Percentiles rank a stretch among this genome's conserved stretches.
These are phyloP conservation scores for Blennius ocellaris DNA, from an alignment of 2,113 vertebrate genomes.

Conservation along the genomic window DNA sequence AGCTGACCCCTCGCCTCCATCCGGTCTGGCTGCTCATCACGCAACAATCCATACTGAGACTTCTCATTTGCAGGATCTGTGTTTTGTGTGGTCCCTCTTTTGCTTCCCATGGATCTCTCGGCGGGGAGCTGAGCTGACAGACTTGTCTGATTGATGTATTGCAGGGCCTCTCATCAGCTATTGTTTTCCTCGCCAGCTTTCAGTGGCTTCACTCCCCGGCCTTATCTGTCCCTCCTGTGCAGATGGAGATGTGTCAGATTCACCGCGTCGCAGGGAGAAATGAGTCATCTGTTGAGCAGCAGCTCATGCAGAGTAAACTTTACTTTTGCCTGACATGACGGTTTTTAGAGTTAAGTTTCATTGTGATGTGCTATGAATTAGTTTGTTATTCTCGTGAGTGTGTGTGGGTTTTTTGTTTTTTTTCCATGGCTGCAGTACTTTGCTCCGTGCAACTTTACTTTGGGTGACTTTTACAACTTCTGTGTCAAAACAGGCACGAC, in stretches of 20 bases:
- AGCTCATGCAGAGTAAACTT: not conserved
- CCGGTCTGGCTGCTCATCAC: slow-evolving; percentile 53
- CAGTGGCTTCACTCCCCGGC: slow-evolving; percentile 39
- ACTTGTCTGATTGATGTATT: slow-evolving; percentile 66
- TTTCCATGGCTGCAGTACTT: not conserved
- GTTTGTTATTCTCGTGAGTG: not conserved
- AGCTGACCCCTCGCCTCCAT: slow-evolving; percentile 29
- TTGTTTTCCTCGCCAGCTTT: slow-evolving; percentile 63
- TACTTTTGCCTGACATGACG: not conserved
- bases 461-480: slow-evolving; percentile 52
- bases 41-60: slow-evolving; percentile 49
- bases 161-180: slow-evolving; percentile 59
- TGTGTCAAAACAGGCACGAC: slow-evolving; percentile 44
- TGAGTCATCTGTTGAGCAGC: not conserved
- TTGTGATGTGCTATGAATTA: slow-evolving; percentile 2
- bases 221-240: slow-evolving; percentile 17
- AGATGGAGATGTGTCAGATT: slow-evolving; percentile 34
- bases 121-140: slow-evolving; percentile 69
- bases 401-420: slow-evolving; percentile 14
- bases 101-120: slow-evolving; percentile 61
- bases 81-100: slow-evolving; percentile 71
- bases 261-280: slow-evolving; percentile 3
- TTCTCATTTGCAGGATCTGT: slow-evolving; percentile 64
- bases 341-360: not conserved
- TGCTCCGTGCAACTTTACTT: slow-evolving; percentile 46